phyloP scores from a whole-genome alignment of 2,113 vertebrate species.

The Hystrix cristata region DNA sequence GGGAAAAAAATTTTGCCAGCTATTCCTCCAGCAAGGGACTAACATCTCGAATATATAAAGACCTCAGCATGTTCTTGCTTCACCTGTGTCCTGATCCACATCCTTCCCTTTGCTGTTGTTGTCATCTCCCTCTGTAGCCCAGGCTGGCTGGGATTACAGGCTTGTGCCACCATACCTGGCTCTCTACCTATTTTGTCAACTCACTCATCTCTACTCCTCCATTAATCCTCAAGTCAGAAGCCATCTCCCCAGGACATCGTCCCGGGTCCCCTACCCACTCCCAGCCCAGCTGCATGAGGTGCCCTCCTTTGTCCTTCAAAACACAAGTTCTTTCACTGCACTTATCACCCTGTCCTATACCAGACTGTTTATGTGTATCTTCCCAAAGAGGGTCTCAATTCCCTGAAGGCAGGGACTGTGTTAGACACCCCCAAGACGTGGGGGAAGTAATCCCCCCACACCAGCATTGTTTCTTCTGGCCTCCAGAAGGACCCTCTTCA shows the following conservation, averaged over 20 bases:
- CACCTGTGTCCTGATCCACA: neutral
- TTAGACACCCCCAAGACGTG: neutral
- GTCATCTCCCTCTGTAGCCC: too few species aligned
- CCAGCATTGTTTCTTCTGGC: neutral
- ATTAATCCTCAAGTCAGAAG: neutral
- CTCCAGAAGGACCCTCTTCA: neutral
- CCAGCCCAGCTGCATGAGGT: neutral
- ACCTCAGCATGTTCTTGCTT: too few species aligned
- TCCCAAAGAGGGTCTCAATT: neutral
- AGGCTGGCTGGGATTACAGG: too few species aligned
- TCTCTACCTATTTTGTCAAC: neutral
- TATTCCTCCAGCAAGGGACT: too few species aligned
- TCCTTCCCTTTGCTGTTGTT: neutral
- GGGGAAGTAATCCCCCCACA: neutral
- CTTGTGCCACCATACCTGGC: neutral
- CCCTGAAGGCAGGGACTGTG: neutral
- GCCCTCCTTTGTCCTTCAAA: neutral
- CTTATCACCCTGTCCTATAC: neutral
- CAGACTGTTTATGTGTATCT: neutral
- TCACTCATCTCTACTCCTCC: neutral
- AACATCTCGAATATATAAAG: too few species aligned
- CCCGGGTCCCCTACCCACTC: neutral
- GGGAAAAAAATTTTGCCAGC: too few species aligned
- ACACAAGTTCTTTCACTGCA: neutral
- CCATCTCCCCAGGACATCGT: neutral